Conservation (phyloP, 1,140 invertebrate genomes). For the Psilanteris sp. region DNA sequence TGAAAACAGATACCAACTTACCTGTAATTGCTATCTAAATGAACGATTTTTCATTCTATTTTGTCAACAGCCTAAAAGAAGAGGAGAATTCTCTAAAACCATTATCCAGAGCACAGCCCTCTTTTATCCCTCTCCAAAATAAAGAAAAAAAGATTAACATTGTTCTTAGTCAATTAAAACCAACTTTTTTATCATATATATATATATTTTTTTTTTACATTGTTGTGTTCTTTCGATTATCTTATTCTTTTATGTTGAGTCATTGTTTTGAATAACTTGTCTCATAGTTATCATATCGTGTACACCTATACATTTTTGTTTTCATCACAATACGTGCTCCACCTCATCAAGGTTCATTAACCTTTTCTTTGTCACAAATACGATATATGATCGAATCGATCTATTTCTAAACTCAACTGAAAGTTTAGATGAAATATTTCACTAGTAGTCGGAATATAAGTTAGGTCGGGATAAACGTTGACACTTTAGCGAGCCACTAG, state of each 20-base stretch:
- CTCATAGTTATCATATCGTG: constrained; percentile 38
- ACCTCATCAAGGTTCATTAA: constrained; percentile 20
- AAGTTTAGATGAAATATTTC: constrained; percentile 63
- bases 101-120: constrained; percentile 78
- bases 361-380: constrained; percentile 32
- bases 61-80: constrained; percentile 81
- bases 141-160: constrained; percentile 59
- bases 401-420: constrained; percentile 63
- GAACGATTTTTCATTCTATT: constrained; percentile 77
- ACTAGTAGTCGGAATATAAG: constrained; percentile 48
- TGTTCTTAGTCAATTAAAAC: constrained; percentile 58
- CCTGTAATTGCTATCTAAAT: constrained; percentile 66
- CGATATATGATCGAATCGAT: constrained; percentile 62
- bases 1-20: constrained; percentile 40
- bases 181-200: constrained; percentile 49
- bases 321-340: constrained; percentile 26
- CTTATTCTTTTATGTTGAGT: constrained; percentile 24
- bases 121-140: constrained; percentile 57
- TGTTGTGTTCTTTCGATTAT: constrained; percentile 14
- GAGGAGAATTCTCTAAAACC: constrained; percentile 76
- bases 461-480: constrained; percentile 57
- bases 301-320: constrained; percentile 46
- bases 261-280: constrained; percentile 29
- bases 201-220: constrained; percentile 35
- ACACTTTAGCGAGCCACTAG: constrained; percentile 56